Evolutionary conservation across 2,113 vertebrate genomes (phyloP).

Genomic region (Andinoacara biseriatus): DNA sequence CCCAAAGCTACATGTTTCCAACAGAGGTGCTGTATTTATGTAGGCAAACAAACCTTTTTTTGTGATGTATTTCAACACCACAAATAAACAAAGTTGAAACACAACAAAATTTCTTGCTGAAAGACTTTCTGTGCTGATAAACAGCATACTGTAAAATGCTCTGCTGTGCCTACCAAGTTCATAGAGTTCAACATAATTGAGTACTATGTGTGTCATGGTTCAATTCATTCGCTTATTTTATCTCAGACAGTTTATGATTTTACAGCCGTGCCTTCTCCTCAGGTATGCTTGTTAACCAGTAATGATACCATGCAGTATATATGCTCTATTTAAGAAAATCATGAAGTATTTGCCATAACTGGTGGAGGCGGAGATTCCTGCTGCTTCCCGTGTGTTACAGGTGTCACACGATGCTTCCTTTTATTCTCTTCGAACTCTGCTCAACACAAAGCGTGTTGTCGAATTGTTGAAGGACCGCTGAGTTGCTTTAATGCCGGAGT

Average conservation of each 20-base stretch:
- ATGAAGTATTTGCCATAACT: background rate
- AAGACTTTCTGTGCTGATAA: background rate
- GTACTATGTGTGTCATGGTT: background rate
- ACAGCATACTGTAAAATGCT: background rate
- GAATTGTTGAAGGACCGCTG: conserved; percentile 24
- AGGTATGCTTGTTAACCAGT: background rate
- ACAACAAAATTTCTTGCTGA: too few species aligned
- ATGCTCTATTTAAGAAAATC: background rate
- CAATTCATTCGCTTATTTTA: background rate
- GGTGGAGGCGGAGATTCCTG: background rate
- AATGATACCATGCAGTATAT: background rate
- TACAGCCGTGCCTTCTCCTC: background rate
- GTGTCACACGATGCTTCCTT: background rate
- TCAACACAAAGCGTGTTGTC: conserved; percentile 23
- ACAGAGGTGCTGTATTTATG: background rate
- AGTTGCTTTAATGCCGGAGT: conserved; percentile 25
- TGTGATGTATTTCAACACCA: background rate
- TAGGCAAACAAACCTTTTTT: background rate
- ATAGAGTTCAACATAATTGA: background rate
- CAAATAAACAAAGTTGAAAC: background rate
- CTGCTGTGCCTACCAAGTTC: background rate
- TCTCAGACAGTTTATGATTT: background rate
- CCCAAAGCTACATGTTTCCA: background rate
- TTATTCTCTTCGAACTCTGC: conserved; percentile 29
- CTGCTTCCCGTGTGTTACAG: background rate